Evolutionary conservation across 2,888 invertebrate genomes (phyloP).

Genomic region (Saturnia japonica): DNA sequence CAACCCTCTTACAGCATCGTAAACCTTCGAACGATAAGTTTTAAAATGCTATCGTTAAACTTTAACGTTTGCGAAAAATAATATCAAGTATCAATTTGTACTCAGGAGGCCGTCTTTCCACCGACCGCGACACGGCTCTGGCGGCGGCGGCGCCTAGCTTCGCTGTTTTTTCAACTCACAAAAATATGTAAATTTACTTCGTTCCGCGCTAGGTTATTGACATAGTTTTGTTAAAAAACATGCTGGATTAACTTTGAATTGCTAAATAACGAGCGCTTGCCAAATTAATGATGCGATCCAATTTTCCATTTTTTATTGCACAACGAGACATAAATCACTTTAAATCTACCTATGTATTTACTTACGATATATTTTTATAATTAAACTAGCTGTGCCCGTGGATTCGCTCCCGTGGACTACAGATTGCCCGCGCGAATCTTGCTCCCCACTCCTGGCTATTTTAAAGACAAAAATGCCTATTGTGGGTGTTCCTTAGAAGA

Average conservation of each 20-base stretch:
- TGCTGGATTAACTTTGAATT: conserved; percentile 58
- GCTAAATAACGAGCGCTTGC: conserved; percentile 62
- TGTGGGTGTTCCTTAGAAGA: too few relatives aligned
- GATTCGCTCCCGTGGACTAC: too few relatives aligned
- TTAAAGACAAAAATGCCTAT: too few relatives aligned
- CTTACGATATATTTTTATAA: conserved; percentile 32
- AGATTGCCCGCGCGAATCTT: too few relatives aligned
- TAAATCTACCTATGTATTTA: conserved; percentile 22
- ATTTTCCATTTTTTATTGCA: conserved; percentile 53
- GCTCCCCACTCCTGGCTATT: too few relatives aligned
- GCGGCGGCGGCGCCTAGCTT: conserved; percentile 30
- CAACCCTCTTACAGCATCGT: conserved; percentile 33
- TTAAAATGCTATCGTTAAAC: not conserved
- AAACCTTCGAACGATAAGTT: conserved; percentile 35
- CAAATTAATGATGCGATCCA: conserved; percentile 62
- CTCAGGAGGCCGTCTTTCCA: conserved; percentile 3
- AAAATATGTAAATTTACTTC: conserved; percentile 69
- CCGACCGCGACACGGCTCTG: conserved; percentile 42
- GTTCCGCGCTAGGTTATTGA: conserved; percentile 73
- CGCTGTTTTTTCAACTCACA: conserved; percentile 47
- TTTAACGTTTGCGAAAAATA: not conserved
- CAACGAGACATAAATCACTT: conserved; percentile 55
- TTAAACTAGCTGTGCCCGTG: too few relatives aligned
- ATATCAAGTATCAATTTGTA: conserved; percentile 8
- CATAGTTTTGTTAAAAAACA: conserved; percentile 65